Evolutionary conservation across 2,113 vertebrate genomes (phyloP).

Genomic region (human (Homo sapiens)): GRCh38 chr9:134488501-134489000

Average conservation of each 20-base stretch:
- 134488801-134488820: neutral
- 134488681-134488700: accelerated
- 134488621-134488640: accelerated
- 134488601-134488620: neutral
- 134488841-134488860: neutral
- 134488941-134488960: accelerated
- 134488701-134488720: accelerated
- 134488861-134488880: neutral
- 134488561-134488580: accelerated
- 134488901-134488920: neutral
- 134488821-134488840: neutral
- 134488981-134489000: accelerated
- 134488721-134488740: accelerated
- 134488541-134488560: accelerated
- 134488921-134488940: neutral
- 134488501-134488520: accelerated
- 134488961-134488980: accelerated
- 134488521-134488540: accelerated
- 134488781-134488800: neutral
- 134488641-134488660: accelerated
- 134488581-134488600: accelerated
- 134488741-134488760: neutral
- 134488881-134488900: accelerated
- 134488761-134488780: neutral
- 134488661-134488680: neutral